Base-by-base conservation (phyloP, 2,797 vertebrate species). In the Diplodus sargus region DNA sequence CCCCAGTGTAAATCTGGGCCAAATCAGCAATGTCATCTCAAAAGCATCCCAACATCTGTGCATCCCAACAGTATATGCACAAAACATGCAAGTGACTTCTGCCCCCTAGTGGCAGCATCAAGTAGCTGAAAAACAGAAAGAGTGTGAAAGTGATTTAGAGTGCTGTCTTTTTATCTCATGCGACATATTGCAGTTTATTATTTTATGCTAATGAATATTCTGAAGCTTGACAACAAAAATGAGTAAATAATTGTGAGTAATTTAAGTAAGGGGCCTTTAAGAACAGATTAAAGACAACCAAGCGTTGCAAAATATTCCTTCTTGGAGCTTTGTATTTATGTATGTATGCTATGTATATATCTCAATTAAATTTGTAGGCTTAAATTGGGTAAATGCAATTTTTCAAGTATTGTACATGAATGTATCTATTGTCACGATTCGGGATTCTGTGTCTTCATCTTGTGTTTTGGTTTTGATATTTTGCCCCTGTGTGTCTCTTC, bases 41-140 rank as follows among this genome's bases (percentile, higher is more conserved):
- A 43, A 48, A 59, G 34, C 0, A 7, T 49, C 10, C 49, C 23
- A 10, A 11, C 9, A 39, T 17, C n/a, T 69, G 23, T 62, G 34
- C 0, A 7, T 49, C 10, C 49, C 23, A 10, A 11, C 9, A 39
- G 39, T 11, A 39, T 47, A 22, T 59, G 20, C 15, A 48, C 1
- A 14, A 20, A 8, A 47, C 51, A 22, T 18, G 1, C 2, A 51
- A 14, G 51, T 20, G 3, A 57, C 10, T 60, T n/a, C 18, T 74
- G 25, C 51, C 70, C 23, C 3, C 62, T 25, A 18, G 34, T 80
- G 66, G 53, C 61, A 58, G 18, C 10, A 65, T 28, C 4, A 62
- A 47, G 56, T 25, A 67, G 0, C 45, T 42, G 25, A 56, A 23
- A 56, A 54, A 52, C 30, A 15, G 30, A 28, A 28, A 28, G 28